Evolutionary conservation across 2,113 vertebrate species (phyloP).

Genomic region (Lycocorax pyrrhopterus): DNA sequence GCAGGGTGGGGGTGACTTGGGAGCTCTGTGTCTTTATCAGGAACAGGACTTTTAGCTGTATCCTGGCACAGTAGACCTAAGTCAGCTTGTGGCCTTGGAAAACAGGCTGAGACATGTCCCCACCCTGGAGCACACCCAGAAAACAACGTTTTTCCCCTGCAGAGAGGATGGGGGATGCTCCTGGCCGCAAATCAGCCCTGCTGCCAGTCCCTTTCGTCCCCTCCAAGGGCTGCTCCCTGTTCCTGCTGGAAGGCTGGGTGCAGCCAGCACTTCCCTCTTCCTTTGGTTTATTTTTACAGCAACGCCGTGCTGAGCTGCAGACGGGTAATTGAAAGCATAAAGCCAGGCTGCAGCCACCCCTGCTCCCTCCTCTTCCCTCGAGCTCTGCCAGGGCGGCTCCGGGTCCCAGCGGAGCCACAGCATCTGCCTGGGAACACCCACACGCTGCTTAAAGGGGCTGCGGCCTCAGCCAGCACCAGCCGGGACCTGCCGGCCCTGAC

Average conservation of each 20-base stretch:
- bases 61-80: fast-evolving
- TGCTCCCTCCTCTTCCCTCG: background rate
- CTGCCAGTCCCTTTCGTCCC: background rate
- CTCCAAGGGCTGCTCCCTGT: background rate
- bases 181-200: background rate
- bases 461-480: background rate
- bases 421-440: background rate
- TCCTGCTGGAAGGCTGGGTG: fast-evolving
- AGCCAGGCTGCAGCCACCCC: background rate
- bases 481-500: fast-evolving
- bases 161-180: background rate
- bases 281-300: background rate
- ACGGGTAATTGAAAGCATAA: fast-evolving
- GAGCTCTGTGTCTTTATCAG: background rate
- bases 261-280: background rate
- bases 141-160: fast-evolving
- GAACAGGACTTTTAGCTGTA: background rate
- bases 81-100: background rate
- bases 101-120: fast-evolving
- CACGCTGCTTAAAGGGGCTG: background rate
- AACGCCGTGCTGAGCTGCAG: background rate
- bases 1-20: fast-evolving
- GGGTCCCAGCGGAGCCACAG: fast-evolving
- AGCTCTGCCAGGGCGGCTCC: background rate
- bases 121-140: background rate